These are phyloP conservation scores for Hoplostethus atlanticus DNA, from an alignment of 2,797 vertebrate genomes.

Conservation along the genomic window DNA sequence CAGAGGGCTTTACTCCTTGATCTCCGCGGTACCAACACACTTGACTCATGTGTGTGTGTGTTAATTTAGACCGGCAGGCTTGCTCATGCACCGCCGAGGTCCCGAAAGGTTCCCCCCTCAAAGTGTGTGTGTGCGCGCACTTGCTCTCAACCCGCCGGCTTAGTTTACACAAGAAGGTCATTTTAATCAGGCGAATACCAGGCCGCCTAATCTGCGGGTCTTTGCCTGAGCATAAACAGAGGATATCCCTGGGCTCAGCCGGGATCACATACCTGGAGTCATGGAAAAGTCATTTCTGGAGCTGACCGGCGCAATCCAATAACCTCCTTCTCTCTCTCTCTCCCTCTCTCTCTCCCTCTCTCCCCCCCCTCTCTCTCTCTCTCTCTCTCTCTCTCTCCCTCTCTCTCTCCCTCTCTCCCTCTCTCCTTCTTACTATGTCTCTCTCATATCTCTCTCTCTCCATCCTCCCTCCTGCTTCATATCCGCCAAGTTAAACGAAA, in stretches of 20 bases:
- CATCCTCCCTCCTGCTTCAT: too few species aligned
- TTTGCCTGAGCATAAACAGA: conserved; percentile 82
- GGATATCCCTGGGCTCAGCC: conserved; percentile 79
- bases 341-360: conserved; percentile 1
- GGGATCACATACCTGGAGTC: conserved; percentile 78
- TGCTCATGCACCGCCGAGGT: conserved; percentile 60
- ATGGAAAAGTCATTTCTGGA: conserved; percentile 78
- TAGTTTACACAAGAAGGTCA: conserved; percentile 82
- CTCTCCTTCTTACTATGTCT: not conserved
- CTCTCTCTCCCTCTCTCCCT: conserved; percentile 1
- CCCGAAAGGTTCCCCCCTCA: conserved; percentile 53
- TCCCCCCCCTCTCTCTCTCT: conserved; percentile 2
- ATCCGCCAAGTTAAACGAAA: not conserved
- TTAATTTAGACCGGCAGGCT: conserved; percentile 61
- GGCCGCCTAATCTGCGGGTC: conserved; percentile 78
- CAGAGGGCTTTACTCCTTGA: conserved; percentile 46
- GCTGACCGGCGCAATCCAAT: conserved; percentile 63
- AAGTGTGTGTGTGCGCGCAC: conserved; percentile 37
- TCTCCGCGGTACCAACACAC: conserved; percentile 38
- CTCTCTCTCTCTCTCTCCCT: not conserved
- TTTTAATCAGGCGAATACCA: conserved; percentile 86
- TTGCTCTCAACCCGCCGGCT: conserved; percentile 61
- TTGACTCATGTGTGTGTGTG: conserved; percentile 20
- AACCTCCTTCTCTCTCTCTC: conserved; percentile 44
- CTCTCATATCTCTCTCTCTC: not conserved